phyloP scores from a whole-genome alignment of 2,888 invertebrate species.

The Hyles lineata region DNA sequence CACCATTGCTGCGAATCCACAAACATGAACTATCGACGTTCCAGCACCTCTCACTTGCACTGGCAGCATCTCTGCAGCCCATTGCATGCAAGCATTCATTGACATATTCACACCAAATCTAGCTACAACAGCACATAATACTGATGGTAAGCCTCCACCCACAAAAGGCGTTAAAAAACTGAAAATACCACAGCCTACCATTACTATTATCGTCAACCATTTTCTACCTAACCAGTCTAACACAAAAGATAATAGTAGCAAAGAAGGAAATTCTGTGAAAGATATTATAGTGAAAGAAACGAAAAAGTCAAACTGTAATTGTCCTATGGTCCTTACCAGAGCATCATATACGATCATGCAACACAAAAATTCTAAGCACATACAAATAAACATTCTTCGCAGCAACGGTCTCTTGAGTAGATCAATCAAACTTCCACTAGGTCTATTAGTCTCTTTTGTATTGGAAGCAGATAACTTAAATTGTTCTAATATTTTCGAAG shows the following conservation, averaged over 20 bases:
- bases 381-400: constrained; percentile 57
- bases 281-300: constrained; percentile 68
- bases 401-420: constrained; percentile 57
- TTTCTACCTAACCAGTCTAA: constrained; percentile 67
- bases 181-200: constrained; percentile 54
- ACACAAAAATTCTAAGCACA: constrained; percentile 62
- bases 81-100: constrained; percentile 59
- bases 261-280: constrained; percentile 68
- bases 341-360: constrained; percentile 63
- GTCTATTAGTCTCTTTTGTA: constrained; percentile 35
- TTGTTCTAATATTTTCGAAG: constrained; percentile 54
- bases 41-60: constrained; percentile 67
- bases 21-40: constrained; percentile 63
- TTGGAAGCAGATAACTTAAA: constrained; percentile 50
- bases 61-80: constrained; percentile 70
- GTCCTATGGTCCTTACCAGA: constrained; percentile 63
- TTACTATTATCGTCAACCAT: constrained; percentile 50
- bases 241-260: constrained; percentile 60
- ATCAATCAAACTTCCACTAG: constrained; percentile 49
- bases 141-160: constrained; percentile 57
- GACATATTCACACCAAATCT: constrained; percentile 68
- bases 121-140: constrained; percentile 65
- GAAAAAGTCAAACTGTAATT: constrained; percentile 66
- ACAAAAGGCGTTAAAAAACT: constrained; percentile 59
- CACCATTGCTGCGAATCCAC: constrained; percentile 61